phyloP scores from a whole-genome alignment of 2,113 vertebrate species.

The Mus pahari region DNA sequence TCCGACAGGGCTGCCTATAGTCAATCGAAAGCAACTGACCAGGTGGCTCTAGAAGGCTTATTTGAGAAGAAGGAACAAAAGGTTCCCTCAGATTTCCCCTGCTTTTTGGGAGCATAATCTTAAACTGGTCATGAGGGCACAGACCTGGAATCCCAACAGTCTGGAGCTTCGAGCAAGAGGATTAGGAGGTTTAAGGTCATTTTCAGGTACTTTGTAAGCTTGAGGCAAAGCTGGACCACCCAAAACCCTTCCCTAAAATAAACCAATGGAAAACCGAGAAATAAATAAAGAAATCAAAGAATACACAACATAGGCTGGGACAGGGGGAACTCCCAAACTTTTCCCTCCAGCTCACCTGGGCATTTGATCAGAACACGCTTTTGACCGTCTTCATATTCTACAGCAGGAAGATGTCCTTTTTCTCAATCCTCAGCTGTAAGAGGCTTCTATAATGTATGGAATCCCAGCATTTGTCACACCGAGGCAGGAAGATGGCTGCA shows the following conservation, averaged over 20 bases:
- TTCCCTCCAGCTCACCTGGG: background rate
- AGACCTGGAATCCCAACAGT: background rate
- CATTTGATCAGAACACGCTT: background rate
- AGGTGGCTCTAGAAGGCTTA: background rate
- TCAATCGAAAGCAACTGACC: background rate
- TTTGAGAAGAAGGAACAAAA: background rate
- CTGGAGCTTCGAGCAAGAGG: background rate
- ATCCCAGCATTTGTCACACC: background rate
- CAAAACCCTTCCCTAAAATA: background rate
- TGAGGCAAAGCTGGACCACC: background rate
- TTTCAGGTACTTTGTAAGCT: background rate
- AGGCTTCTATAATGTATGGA: background rate
- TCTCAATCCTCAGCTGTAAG: background rate
- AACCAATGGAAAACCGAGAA: background rate
- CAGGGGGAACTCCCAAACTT: background rate
- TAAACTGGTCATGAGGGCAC: background rate
- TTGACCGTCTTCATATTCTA: background rate
- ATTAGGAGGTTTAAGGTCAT: background rate
- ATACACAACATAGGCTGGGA: background rate
- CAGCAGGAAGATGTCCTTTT: background rate
- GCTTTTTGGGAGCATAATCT: background rate
- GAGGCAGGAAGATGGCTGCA: background rate
- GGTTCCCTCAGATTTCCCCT: background rate
- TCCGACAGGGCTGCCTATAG: rapidly evolving
- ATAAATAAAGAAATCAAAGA: background rate